Evolutionary conservation across 2,888 invertebrate genomes (phyloP), one percentile per base, ranked within the genome.

Genomic region (Apantesis nais): DNA sequence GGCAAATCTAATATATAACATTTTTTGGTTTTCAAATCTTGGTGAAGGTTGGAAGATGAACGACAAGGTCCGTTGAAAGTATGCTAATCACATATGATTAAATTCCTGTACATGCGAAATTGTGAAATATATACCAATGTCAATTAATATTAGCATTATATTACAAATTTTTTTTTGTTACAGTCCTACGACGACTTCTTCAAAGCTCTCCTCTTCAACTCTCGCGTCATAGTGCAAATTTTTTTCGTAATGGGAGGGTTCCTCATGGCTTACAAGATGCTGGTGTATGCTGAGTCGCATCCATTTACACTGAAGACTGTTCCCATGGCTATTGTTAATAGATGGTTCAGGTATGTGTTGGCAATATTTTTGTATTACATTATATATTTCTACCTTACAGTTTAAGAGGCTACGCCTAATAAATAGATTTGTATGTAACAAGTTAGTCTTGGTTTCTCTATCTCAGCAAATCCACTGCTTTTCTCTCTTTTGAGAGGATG

Each of bases 171-270:
- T 37, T 64, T 64, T 44, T 77, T 44, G 81, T 72, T 76, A 0
- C 91, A 95, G 94, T 93, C 94, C 0, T 95, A 95, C 85, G 88
- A 88, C 63, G 94, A 95, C 69, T 94, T 94, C 89, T 94, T 95
- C 89, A 94, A 94, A 74, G 84, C 92, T 0, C 88, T 95, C 0
- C 90, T 94, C 2, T 94, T 92, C 89, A 95, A 95, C 76, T 94
- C 94, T 0, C 87, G 94, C 0, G 85, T 94, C 7, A 94, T 95
- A 64, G 94, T 95, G 5, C 94, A 95, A 76, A 93, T 94, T 55
- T 95, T 95, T 88, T 94, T 94, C 84, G 93, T 94, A 48, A 94
- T 94, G 93, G 94, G 94, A 1, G 94, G 94, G 0, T 94, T 94
- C 79, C 86, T 94, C 2, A 94, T 94, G 94, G 94, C 94, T 0